Evolutionary conservation across 2,888 invertebrate genomes (phyloP), one percentile per base, ranked within the genome.

Genomic region (Zonitis immaculata): DNA sequence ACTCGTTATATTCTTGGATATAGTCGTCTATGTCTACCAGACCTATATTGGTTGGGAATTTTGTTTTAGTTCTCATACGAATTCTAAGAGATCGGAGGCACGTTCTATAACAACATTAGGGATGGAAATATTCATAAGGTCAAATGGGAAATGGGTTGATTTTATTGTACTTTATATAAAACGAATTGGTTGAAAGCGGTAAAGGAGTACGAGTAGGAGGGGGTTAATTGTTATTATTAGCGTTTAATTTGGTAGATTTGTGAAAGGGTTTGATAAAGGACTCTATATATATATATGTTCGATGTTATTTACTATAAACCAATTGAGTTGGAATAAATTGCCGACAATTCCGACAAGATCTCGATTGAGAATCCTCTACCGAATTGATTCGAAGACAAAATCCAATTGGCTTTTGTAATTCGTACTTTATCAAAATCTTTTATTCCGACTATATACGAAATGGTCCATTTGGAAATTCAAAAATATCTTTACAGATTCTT

Each of bases 191-290:
- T n/a, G n/a, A n/a, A n/a, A n/a, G n/a, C n/a, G n/a, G n/a, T n/a
- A n/a, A n/a, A n/a, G n/a, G n/a, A n/a, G n/a, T n/a, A n/a, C n/a
- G n/a, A 26, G 39, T 18, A 46, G 20, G 30, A 20, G 35, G 47
- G 16, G 39, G 35, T 44, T 51, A 54, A 54, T 51, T 56, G 54
- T 58, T 53, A 58, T 58, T 56, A 58, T 58, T 58, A 54, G 56
- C 54, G 49, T 54, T 61, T 57, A 55, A 58, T 51, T 47, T 43
- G 49, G 49, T 35, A 55, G 56, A 58, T 58, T 56, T 56, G 25
- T 26, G 25, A 18, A 14, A 28, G 56, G 55, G 52, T 55, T 52
- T 54, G 55, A 54, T 51, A 44, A 49, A 54, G 47, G 18, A 35
- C 35, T 16, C n/a, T n/a, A n/a, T n/a, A n/a, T n/a, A n/a, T n/a